These are phyloP conservation scores for Platysternon megacephalum DNA, from an alignment of 2,113 vertebrate genomes.

Conservation along the genomic window DNA sequence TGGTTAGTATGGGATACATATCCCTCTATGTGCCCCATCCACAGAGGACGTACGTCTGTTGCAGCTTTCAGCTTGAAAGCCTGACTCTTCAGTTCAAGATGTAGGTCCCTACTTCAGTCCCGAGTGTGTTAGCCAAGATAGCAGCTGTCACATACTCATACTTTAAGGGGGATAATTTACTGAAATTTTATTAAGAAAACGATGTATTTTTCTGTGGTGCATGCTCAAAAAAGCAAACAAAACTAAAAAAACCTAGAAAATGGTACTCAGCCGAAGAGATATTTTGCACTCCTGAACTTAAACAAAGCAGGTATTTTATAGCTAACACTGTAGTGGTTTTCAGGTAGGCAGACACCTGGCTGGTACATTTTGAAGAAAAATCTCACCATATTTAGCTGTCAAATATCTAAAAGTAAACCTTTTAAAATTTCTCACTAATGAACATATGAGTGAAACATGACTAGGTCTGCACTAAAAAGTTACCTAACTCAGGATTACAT, in stretches of 20 bases:
- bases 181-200: background rate
- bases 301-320: background rate
- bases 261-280: background rate
- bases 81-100: background rate
- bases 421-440: background rate
- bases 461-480: background rate
- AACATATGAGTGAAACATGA: background rate
- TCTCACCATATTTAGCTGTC: background rate
- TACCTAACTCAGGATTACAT: background rate
- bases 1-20: background rate
- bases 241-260: constrained; percentile 1
- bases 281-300: constrained; percentile 1
- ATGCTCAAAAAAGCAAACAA: constrained; percentile 9
- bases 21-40: background rate
- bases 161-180: background rate
- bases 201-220: background rate
- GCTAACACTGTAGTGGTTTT: constrained; percentile 23
- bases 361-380: background rate
- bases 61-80: background rate
- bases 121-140: background rate
- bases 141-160: too few relatives aligned
- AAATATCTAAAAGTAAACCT: background rate
- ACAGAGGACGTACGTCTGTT: background rate
- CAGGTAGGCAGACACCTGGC: constrained; percentile 35
- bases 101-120: background rate